Conservation (phyloP, 2,797 vertebrate genomes). For the Phoxinus dragarum region DNA sequence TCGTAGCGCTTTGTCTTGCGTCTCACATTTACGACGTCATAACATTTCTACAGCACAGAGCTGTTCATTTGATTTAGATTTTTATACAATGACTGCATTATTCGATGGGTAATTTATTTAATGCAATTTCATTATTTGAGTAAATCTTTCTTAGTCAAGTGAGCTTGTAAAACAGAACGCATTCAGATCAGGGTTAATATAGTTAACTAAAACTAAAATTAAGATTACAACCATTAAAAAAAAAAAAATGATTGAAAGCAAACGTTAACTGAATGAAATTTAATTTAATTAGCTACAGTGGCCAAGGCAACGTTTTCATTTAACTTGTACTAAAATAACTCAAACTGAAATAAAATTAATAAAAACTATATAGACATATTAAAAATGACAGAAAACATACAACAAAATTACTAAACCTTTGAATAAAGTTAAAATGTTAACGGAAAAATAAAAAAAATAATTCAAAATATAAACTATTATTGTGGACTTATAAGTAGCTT, state of each 20-base stretch:
- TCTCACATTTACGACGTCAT: constrained; percentile 66
- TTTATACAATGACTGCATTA: not conserved
- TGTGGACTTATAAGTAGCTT: not conserved
- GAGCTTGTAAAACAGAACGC: not conserved
- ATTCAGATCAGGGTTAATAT: not conserved
- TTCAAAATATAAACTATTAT: not conserved
- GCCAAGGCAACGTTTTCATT: not conserved
- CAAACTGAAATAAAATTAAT: not conserved
- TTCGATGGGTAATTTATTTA: not conserved
- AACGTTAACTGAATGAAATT: not conserved
- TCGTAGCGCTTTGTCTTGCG: not conserved
- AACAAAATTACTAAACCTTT: not conserved
- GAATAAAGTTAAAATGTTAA: not conserved
- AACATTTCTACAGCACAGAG: not conserved
- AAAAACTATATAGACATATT: not conserved
- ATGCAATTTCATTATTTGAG: not conserved
- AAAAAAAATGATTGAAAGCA: not conserved
- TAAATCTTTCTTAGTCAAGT: not conserved
- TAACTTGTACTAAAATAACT: not conserved
- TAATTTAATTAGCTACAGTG: not conserved
- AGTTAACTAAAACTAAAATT: not conserved
- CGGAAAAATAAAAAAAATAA: no score
- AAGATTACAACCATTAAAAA: not conserved
- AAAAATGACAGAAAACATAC: not conserved
- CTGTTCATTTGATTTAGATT: not conserved